A percentile compares a stretch with the other conserved stretches of the same genome.
phyloP scores from a whole-genome alignment of 2,888 invertebrate species.

The Drosophila birchii region DNA sequence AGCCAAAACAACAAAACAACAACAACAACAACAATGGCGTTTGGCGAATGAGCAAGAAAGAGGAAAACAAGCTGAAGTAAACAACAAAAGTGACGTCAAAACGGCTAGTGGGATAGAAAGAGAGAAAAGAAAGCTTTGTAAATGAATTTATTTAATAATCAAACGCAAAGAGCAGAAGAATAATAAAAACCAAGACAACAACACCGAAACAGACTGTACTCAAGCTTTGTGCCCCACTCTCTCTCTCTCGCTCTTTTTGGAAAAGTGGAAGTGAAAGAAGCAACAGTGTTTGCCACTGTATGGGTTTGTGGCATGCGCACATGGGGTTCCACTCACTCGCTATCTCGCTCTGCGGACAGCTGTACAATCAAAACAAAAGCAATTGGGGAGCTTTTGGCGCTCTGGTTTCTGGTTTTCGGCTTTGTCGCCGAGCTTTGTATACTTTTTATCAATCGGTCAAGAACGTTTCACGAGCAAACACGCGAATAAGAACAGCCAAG shows the following conservation, averaged over 20 bases:
- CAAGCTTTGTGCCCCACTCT: constrained; percentile 34
- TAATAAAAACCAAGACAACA: constrained; percentile 62
- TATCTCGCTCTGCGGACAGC: constrained; percentile 47
- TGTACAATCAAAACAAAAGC: constrained; percentile 73
- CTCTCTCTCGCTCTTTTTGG: constrained; percentile 41
- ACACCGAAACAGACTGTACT: constrained; percentile 70
- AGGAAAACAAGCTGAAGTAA: constrained; percentile 76
- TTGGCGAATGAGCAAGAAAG: constrained; percentile 54
- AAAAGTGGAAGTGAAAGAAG: constrained; percentile 72
- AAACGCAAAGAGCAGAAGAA: constrained; percentile 56
- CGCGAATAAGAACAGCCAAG: constrained; percentile 20
- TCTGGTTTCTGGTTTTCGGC: constrained; percentile 37
- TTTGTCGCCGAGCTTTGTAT: constrained; percentile 77
- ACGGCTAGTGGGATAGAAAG: constrained; percentile 27
- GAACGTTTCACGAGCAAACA: constrained; percentile 82
- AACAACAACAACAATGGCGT: constrained; percentile 44
- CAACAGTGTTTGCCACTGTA: constrained; percentile 38
- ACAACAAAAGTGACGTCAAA: constrained; percentile 81
- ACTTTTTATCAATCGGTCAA: constrained; percentile 85
- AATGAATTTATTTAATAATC: constrained; percentile 73
- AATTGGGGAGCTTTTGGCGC: constrained; percentile 50
- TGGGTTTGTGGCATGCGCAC: constrained; percentile 45
- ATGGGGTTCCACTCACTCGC: constrained; percentile 4
- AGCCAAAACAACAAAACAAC: constrained; percentile 28
- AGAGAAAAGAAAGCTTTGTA: constrained; percentile 54